A percentile compares a stretch with the other conserved stretches of the same genome.
These are phyloP conservation scores for Amblyraja radiata DNA, from an alignment of 2,797 vertebrate species.

Conservation along the genomic window DNA sequence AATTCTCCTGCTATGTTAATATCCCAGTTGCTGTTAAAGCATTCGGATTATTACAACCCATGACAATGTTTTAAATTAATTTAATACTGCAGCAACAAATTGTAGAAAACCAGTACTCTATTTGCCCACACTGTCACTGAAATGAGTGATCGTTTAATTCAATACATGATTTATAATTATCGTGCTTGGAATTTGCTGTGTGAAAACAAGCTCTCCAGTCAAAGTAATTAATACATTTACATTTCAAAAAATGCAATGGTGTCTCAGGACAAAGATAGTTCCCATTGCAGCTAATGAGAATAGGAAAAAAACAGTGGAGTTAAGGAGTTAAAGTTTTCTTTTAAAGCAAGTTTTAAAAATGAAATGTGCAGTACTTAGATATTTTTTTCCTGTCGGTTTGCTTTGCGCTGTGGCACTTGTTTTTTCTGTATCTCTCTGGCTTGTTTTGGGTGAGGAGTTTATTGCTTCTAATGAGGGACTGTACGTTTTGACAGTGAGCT, in stretches of 20 bases:
- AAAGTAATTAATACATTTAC: background rate
- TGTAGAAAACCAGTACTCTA: background rate
- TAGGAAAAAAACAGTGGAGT: background rate
- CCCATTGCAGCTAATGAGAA: background rate
- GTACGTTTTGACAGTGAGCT: conserved; percentile 20
- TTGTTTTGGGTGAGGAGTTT: conserved; percentile 22
- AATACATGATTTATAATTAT: background rate
- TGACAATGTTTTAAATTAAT: conserved; percentile 10
- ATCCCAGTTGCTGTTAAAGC: background rate
- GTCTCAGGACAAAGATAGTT: background rate
- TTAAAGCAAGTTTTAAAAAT: background rate
- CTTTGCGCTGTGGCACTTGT: background rate
- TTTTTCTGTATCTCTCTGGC: background rate
- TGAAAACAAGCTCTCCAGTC: background rate
- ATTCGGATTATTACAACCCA: background rate
- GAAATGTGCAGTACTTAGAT: background rate
- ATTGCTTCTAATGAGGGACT: conserved; percentile 21
- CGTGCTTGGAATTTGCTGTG: background rate
- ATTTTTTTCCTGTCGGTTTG: background rate
- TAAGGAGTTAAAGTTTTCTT: background rate
- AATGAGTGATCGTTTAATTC: background rate
- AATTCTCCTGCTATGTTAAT: no score
- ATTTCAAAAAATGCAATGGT: background rate
- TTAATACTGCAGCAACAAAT: background rate
- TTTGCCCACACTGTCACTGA: background rate